Conservation (phyloP, 1,140 invertebrate species). For the Trigoniulus corallinus region DNA sequence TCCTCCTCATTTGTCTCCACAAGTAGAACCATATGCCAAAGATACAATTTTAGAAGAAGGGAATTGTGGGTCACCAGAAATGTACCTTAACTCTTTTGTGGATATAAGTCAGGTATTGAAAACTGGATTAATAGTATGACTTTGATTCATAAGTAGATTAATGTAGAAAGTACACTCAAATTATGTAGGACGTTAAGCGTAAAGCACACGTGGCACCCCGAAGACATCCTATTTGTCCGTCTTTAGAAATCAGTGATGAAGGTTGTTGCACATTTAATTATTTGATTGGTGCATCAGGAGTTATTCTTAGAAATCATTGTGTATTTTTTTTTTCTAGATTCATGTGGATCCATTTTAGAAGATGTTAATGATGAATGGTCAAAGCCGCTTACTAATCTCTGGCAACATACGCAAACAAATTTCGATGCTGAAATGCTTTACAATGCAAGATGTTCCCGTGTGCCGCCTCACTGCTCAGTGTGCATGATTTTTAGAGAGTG, state of each 20-base stretch:
- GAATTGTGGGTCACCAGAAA: too few species aligned
- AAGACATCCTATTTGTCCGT: too few species aligned
- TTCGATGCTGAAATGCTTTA: conserved; percentile 23
- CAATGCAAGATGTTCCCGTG: conserved; percentile 19
- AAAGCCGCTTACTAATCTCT: conserved; percentile 19
- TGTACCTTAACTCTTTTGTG: too few species aligned
- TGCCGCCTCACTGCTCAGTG: conserved; percentile 25
- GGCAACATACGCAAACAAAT: conserved; percentile 21
- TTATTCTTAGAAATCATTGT: neutral
- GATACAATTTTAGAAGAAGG: too few species aligned
- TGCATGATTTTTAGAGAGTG: conserved; percentile 25
- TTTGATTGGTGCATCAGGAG: neutral
- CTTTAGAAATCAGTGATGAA: neutral
- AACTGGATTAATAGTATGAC: too few species aligned
- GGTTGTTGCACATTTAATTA: neutral
- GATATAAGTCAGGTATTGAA: too few species aligned
- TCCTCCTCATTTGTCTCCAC: too few species aligned
- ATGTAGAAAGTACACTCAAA: too few species aligned
- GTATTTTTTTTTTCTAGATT: conserved; percentile 1
- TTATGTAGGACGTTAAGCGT: too few species aligned
- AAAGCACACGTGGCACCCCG: too few species aligned
- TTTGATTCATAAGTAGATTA: too few species aligned
- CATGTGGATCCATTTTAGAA: neutral
- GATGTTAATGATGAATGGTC: conserved; percentile 18
- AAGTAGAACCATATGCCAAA: too few species aligned